Conservation (phyloP, 2,797 vertebrate genomes). For the Enteromius viviparus region DNA sequence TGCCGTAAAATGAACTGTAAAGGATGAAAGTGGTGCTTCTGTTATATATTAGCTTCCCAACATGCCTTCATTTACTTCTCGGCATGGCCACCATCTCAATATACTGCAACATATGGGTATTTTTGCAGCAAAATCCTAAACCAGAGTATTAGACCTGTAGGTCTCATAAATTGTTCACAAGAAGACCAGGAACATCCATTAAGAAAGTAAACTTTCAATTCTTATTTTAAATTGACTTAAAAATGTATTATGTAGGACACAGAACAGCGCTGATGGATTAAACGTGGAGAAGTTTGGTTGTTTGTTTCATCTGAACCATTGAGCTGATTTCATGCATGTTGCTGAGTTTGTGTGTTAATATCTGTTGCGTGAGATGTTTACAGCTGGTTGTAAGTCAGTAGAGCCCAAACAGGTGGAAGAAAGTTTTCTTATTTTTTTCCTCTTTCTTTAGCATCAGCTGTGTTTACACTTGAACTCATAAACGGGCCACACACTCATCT, state of each 20-base stretch:
- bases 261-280: not conserved
- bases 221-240: not conserved
- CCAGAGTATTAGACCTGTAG: not conserved
- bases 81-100: conserved; percentile 21
- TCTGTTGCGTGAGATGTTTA: conserved; percentile 26
- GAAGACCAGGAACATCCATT: not conserved
- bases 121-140: not conserved
- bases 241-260: not conserved
- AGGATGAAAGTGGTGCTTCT: conserved; percentile 44
- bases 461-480: conserved; percentile 64
- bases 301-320: not conserved
- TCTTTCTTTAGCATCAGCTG: conserved; percentile 60
- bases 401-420: conserved; percentile 44
- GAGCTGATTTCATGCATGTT: not conserved
- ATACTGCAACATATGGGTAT: conserved; percentile 30
- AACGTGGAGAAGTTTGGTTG: not conserved
- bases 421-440: conserved; percentile 39
- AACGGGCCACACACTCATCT: conserved; percentile 55
- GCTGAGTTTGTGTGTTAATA: conserved; percentile 14
- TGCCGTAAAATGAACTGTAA: conserved; percentile 57
- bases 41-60: conserved; percentile 66
- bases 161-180: not conserved
- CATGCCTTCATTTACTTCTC: conserved; percentile 16
- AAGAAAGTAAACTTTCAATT: not conserved
- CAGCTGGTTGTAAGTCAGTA: conserved; percentile 41